Percentiles rank a stretch among this genome's conserved stretches.
These are phyloP conservation scores for Andrena bicolor DNA, from an alignment of 2,888 invertebrate species.

Conservation along the genomic window DNA sequence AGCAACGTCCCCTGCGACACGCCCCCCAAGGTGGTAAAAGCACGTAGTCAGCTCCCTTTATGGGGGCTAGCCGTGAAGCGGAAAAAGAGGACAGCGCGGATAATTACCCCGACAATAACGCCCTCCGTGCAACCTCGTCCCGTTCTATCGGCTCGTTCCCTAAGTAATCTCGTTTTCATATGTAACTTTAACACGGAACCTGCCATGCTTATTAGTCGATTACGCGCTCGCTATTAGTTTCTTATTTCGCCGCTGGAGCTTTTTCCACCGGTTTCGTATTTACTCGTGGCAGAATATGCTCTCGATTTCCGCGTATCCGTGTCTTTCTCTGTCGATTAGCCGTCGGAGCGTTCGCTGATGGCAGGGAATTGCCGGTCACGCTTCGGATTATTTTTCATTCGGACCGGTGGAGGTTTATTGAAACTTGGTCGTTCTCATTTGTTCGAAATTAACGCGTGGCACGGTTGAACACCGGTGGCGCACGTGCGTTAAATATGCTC, in stretches of 20 bases:
- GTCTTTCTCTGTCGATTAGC: background rate
- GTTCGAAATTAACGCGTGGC: constrained; percentile 50
- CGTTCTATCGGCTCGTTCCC: constrained; percentile 13
- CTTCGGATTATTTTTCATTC: constrained; percentile 20
- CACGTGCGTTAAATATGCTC: constrained; percentile 61
- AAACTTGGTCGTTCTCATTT: constrained; percentile 42
- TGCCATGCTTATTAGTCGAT: background rate
- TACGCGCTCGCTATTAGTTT: background rate
- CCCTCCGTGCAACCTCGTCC: constrained; percentile 49
- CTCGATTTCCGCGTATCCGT: background rate
- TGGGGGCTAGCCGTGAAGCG: constrained; percentile 65
- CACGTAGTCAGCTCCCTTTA: constrained; percentile 71
- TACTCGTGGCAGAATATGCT: background rate
- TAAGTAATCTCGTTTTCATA: constrained; percentile 33
- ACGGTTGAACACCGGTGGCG: constrained; percentile 41
- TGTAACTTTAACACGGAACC: constrained; percentile 16
- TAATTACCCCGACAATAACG: constrained; percentile 70
- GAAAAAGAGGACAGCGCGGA: constrained; percentile 70
- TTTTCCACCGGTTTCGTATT: background rate
- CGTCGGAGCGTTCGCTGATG: background rate
- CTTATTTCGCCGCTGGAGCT: background rate
- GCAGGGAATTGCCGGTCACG: background rate
- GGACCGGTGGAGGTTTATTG: constrained; percentile 24
- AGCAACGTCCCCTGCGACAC: constrained; percentile 67
- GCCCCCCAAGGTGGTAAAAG: constrained; percentile 69